Evolutionary conservation across 2,113 vertebrate genomes (phyloP).

Genomic region (Myiozetetes cayanensis): DNA sequence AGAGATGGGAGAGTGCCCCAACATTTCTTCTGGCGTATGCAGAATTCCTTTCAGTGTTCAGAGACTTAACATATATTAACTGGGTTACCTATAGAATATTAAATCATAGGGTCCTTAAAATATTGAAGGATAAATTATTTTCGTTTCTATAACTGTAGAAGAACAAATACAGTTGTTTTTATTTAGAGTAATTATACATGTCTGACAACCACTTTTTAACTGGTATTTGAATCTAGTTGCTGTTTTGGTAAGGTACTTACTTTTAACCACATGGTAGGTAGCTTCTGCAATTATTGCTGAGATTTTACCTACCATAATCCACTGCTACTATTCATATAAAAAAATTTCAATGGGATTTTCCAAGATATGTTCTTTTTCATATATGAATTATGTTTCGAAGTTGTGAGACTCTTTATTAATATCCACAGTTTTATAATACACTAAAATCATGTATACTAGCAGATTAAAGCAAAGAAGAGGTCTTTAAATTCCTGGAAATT

Average conservation of each 20-base stretch:
- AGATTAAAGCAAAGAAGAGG: background rate
- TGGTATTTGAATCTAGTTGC: background rate
- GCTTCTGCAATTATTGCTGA: background rate
- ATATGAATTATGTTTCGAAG: background rate
- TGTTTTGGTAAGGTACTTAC: background rate
- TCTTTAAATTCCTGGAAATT: background rate
- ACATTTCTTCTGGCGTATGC: background rate
- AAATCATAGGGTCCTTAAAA: background rate
- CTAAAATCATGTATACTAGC: background rate
- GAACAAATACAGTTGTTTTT: background rate
- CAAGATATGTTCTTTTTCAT: background rate
- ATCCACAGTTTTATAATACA: background rate
- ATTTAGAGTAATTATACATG: rapidly evolving
- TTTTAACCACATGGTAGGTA: background rate
- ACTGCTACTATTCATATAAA: background rate
- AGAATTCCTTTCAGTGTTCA: background rate
- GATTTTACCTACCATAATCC: background rate
- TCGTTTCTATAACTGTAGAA: background rate
- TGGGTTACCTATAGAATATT: background rate
- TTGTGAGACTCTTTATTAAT: background rate
- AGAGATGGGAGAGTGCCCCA: background rate
- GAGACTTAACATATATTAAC: background rate
- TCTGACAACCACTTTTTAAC: background rate
- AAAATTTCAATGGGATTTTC: background rate
- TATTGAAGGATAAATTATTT: background rate